These are phyloP conservation scores for Molorchus minor DNA, from an alignment of 2,888 invertebrate genomes.

Conservation along the genomic window DNA sequence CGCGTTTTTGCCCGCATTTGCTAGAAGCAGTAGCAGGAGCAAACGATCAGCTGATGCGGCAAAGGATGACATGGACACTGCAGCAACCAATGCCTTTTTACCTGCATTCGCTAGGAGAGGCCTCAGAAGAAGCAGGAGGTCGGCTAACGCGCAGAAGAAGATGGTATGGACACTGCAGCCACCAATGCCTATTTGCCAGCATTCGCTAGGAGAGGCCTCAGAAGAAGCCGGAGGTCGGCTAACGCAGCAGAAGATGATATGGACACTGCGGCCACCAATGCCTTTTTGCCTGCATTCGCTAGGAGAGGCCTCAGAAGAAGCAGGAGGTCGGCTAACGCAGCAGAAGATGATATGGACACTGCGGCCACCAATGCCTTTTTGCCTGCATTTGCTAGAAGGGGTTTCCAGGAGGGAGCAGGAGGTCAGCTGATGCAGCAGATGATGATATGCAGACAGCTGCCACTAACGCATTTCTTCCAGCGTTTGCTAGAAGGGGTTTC, in stretches of 20 bases:
- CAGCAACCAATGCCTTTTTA: slow-evolving; percentile 27
- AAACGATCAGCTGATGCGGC: slow-evolving; percentile 21
- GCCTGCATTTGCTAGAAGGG: slow-evolving; percentile 33
- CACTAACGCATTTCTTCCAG: slow-evolving; percentile 34
- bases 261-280: slow-evolving; percentile 21
- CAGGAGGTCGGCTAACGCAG: slow-evolving; percentile 4
- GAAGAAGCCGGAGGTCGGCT: slow-evolving; percentile 22
- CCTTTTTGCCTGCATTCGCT: slow-evolving; percentile 1
- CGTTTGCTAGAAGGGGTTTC: slow-evolving; percentile 31
- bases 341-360: slow-evolving; percentile 22
- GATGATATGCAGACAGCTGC: slow-evolving; percentile 29
- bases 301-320: neutral
- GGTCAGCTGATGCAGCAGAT: slow-evolving; percentile 3
- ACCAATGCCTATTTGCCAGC: slow-evolving; percentile 1
- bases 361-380: slow-evolving; percentile 31
- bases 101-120: slow-evolving; percentile 29
- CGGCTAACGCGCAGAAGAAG: neutral
- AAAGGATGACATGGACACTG: slow-evolving; percentile 22
- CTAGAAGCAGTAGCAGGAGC: slow-evolving; percentile 31
- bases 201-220: slow-evolving; percentile 17
- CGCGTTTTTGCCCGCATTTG: slow-evolving; percentile 31
- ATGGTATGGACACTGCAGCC: neutral
- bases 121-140: slow-evolving; percentile 5
- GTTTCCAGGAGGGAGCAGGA: slow-evolving; percentile 21
- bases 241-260: slow-evolving; percentile 21